Percentiles rank a stretch among this genome's conserved stretches.
phyloP scores from a whole-genome alignment of 35 echinoderm and acorn worm genomes.

The Acanthaster planci region DNA sequence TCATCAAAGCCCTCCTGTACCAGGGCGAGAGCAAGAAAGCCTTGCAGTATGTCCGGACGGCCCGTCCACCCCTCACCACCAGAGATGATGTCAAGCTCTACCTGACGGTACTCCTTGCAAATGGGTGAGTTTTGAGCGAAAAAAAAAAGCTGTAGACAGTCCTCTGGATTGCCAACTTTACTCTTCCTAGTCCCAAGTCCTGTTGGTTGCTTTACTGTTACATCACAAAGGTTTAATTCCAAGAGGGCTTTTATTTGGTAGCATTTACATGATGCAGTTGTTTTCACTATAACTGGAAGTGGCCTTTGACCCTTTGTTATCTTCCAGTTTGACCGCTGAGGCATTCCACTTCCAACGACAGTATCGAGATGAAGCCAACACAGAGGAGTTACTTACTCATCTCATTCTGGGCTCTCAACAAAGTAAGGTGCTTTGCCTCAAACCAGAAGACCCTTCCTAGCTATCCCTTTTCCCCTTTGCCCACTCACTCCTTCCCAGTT shows the following conservation, averaged over 20 bases:
- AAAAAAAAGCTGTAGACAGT: too few relatives aligned
- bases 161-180: too few relatives aligned
- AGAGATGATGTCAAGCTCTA: conserved; percentile 87
- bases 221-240: too few relatives aligned
- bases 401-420: conserved; percentile 95
- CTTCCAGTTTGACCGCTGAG: conserved; percentile 82
- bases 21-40: conserved; percentile 86
- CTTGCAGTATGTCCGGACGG: conserved; percentile 84
- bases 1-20: conserved; percentile 91
- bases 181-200: too few relatives aligned
- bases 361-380: conserved; percentile 74
- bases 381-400: conserved; percentile 85
- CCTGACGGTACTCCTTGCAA: conserved; percentile 88
- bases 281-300: too few relatives aligned
- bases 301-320: too few relatives aligned
- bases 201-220: too few relatives aligned
- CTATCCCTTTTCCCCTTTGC: too few relatives aligned
- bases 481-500: too few relatives aligned
- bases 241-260: too few relatives aligned
- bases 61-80: conserved; percentile 58
- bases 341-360: conserved; percentile 92
- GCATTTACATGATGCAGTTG: too few relatives aligned
- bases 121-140: conserved; percentile 73
- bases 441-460: too few relatives aligned
- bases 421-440: conserved; percentile 62